Conservation (phyloP, 2,113 vertebrate genomes). For the Bombycilla garrulus region DNA sequence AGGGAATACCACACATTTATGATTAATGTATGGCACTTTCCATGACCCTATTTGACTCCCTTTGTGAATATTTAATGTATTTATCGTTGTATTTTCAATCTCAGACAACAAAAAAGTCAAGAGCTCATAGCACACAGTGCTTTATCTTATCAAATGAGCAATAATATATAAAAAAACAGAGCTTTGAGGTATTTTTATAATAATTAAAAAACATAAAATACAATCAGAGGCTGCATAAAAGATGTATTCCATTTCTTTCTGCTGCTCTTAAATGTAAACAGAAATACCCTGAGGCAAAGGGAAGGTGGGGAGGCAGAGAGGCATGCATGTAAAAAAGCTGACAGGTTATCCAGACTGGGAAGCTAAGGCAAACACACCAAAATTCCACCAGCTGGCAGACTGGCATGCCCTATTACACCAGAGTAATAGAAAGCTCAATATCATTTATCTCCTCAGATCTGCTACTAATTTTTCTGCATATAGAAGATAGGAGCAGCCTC, state of each 20-base stretch:
- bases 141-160: background rate
- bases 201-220: conserved; percentile 29
- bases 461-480: background rate
- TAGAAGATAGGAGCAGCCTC: background rate
- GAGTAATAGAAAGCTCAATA: background rate
- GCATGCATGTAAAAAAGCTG: background rate
- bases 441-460: background rate
- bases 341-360: background rate
- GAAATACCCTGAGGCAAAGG: background rate
- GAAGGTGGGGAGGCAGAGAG: background rate
- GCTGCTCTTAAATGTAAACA: conserved; percentile 9
- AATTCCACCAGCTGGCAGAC: background rate
- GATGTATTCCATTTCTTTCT: background rate
- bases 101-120: conserved; percentile 10
- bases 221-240: background rate
- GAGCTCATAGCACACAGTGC: background rate
- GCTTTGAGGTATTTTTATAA: conserved; percentile 6
- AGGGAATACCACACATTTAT: conserved; percentile 51
- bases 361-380: background rate
- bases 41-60: conserved; percentile 43
- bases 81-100: conserved; percentile 33
- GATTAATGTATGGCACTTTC: conserved; percentile 59
- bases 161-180: conserved; percentile 4
- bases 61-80: conserved; percentile 55
- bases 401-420: background rate